Evolutionary conservation across 35 echinoderm and acorn worm genomes (phyloP).

Genomic region (Ophioderma brevispina): DNA sequence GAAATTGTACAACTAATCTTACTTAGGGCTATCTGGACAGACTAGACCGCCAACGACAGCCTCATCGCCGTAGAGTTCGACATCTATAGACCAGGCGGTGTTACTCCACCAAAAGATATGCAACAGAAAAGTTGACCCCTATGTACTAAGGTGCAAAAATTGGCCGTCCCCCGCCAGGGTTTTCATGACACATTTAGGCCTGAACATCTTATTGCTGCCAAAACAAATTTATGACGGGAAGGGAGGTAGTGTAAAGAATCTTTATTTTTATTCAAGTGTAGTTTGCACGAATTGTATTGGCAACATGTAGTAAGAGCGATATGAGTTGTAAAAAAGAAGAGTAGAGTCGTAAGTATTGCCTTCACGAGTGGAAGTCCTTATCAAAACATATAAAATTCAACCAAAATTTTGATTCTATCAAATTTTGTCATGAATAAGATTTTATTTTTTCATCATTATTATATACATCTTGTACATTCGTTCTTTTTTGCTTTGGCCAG

Average conservation of each 20-base stretch:
- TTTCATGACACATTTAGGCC: constrained; percentile 26
- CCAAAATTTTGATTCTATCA: too few species aligned
- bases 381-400: too few species aligned
- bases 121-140: neutral
- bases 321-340: too few species aligned
- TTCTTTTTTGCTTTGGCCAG: too few species aligned
- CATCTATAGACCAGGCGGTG: neutral
- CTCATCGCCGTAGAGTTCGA: constrained; percentile 29
- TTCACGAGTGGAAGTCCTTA: too few species aligned
- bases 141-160: neutral
- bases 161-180: constrained; percentile 6
- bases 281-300: too few species aligned
- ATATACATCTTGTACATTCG: too few species aligned
- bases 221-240: constrained; percentile 4
- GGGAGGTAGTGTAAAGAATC: constrained; percentile 17
- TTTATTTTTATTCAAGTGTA: too few species aligned
- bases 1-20: constrained; percentile 33
- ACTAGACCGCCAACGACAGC: neutral
- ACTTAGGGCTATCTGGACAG: neutral
- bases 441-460: too few species aligned
- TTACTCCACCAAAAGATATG: neutral
- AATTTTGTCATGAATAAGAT: too few species aligned
- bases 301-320: too few species aligned
- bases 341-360: too few species aligned
- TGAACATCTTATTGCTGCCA: neutral